A percentile compares a stretch with the other conserved stretches of the same genome.
Evolutionary conservation across 2,888 invertebrate genomes (phyloP).

Genomic region (Xestia xanthographa): DNA sequence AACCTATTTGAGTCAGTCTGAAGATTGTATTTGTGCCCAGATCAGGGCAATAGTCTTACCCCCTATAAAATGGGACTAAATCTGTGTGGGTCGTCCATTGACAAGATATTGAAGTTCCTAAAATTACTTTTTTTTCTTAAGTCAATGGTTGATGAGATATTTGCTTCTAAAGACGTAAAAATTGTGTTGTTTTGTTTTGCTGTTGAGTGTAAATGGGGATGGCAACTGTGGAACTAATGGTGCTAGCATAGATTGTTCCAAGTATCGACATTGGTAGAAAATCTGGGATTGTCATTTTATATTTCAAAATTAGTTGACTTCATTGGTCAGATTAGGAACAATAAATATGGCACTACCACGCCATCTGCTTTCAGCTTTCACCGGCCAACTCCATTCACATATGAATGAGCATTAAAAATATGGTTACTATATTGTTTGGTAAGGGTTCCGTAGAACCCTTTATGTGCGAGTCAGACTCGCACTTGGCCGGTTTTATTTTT

Average conservation of each 20-base stretch:
- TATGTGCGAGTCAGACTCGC: background rate
- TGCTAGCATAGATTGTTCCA: no score
- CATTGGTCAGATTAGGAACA: no score
- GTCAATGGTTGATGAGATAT: background rate
- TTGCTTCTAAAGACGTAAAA: background rate
- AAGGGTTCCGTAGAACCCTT: no score
- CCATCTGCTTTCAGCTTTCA: no score
- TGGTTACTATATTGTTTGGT: no score
- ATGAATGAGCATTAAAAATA: background rate
- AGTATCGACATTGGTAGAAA: no score
- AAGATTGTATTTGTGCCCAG: background rate
- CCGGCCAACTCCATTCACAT: no score
- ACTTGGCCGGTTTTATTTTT: background rate
- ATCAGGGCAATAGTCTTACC: background rate
- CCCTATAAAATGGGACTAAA: background rate
- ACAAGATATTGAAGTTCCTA: background rate
- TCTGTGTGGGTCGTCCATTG: background rate
- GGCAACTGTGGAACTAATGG: no score
- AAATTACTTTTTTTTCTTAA: background rate
- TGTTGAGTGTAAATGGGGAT: background rate
- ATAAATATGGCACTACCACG: rapidly evolving
- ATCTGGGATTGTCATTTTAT: no score
- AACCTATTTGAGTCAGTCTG: background rate
- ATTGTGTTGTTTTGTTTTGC: background rate
- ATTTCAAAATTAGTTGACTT: no score